Percentiles rank a stretch among this genome's conserved stretches.
Conservation (phyloP, 2,888 invertebrate species). For the Brachyopa scutellaris region DNA sequence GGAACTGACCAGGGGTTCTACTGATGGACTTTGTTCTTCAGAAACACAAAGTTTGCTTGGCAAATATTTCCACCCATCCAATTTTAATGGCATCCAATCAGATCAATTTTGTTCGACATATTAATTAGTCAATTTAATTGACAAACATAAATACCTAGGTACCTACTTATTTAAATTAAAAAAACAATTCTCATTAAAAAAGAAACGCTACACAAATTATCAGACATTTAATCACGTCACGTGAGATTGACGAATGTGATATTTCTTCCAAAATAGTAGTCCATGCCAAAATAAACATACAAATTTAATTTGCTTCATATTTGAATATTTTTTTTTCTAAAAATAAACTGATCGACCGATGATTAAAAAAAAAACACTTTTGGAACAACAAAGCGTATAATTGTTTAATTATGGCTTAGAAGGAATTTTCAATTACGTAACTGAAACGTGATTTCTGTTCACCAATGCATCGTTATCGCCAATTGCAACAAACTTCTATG, state of each 20-base stretch:
- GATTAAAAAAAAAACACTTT: background rate
- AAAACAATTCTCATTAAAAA: background rate
- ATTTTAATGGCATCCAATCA: slow-evolving; percentile 1
- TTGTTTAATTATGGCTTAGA: background rate
- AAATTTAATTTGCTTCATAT: background rate
- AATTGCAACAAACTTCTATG: background rate
- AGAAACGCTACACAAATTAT: background rate
- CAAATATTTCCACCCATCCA: too few species aligned
- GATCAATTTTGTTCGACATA: background rate
- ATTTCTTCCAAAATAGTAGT: too few species aligned
- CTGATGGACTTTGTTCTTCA: too few species aligned
- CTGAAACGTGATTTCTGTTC: background rate
- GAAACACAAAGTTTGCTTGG: too few species aligned
- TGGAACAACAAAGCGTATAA: background rate
- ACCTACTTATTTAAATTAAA: background rate
- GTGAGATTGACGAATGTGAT: background rate
- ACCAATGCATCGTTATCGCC: background rate
- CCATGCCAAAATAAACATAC: background rate
- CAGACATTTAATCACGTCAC: background rate
- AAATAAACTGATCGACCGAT: too few species aligned
- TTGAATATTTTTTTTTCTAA: background rate
- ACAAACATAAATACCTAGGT: too few species aligned
- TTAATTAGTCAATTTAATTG: too few species aligned
- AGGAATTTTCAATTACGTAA: slow-evolving; percentile 13
- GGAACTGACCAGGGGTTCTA: background rate